Base-by-base conservation (phyloP, 2,113 vertebrate species). In the Strix uralensis region DNA sequence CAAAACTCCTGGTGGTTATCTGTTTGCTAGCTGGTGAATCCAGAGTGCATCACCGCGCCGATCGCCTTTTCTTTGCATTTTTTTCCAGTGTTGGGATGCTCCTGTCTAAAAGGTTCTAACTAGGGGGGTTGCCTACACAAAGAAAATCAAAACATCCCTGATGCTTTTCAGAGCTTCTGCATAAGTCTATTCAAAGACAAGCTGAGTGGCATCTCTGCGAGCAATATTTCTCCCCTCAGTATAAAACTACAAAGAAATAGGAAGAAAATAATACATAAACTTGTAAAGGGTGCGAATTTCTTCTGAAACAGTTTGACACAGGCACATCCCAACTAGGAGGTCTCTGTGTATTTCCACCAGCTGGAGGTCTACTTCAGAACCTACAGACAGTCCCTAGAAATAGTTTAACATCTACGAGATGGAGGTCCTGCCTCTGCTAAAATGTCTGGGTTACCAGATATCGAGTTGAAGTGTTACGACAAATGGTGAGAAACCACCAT, bases 1-100 rank as follows among this genome's bases (percentile, higher is more conserved):
- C 74, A 96, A 63, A 88, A 15, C 18, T 66, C 26, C 54, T 86
- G 79, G 74, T 61, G 65, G 16, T 74, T 81, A 1, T 69, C 3
- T 86, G 20, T 75, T 75, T 80, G 38, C 36, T 62, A 1, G 2
- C 10, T 51, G 83, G 3, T 18, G 46, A 20, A 34, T 23, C 54
- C 66, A 4, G 26, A 47, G 38, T 13, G 49, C 9, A 27, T 44
- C 54, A 23, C 13, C 0, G 1, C 12, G 3, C 5, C 8, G 29
- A 17, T 25, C 0, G 0, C 0, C 0, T 67, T 70, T 40, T 22
- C 55, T 52, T 7, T 11, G 8, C 0, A 1, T 57, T 62, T n/a
- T 49, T 34, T 55, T 27, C 14, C 11, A 5, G 10, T 8, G 8
- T 25, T 40, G 46, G 30, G 73, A 6, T 73, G 44, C 2, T 69